A percentile compares a stretch with the other conserved stretches of the same genome.
Conservation (phyloP, 2,888 invertebrate genomes). For the Scaptomyza flava region DNA sequence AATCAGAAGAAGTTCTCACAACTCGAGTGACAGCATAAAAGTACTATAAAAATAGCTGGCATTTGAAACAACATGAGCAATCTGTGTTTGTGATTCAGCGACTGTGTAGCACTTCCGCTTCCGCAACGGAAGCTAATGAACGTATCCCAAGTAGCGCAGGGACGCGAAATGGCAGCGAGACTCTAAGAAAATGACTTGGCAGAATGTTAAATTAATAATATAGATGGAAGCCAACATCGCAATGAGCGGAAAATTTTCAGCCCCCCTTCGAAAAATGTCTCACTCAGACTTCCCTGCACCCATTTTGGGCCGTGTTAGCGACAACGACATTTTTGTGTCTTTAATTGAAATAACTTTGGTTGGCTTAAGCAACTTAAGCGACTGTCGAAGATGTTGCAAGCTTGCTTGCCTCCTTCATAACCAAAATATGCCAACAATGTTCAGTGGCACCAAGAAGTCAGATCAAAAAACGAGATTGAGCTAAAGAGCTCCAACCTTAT, state of each 20-base stretch:
- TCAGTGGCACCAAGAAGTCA: slow-evolving; percentile 23
- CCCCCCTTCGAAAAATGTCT: slow-evolving; percentile 30
- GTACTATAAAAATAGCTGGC: slow-evolving; percentile 54
- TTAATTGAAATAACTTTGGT: slow-evolving; percentile 71
- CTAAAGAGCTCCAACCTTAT: slow-evolving; percentile 19
- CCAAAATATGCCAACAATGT: slow-evolving; percentile 59
- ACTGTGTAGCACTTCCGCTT: slow-evolving; percentile 78
- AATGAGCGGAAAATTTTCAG: slow-evolving; percentile 47
- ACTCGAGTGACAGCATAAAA: slow-evolving; percentile 49
- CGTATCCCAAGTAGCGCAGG: slow-evolving; percentile 43
- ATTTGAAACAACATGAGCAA: no score
- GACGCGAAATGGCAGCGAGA: slow-evolving; percentile 47
- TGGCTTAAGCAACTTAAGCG: slow-evolving; percentile 42
- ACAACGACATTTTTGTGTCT: slow-evolving; percentile 58
- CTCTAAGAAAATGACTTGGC: slow-evolving; percentile 61
- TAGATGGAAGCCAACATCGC: slow-evolving; percentile 23
- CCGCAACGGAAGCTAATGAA: slow-evolving; percentile 76
- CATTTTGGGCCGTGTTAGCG: slow-evolving; percentile 10
- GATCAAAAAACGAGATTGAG: slow-evolving; percentile 33
- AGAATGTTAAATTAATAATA: slow-evolving; percentile 68
- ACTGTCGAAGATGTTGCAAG: slow-evolving; percentile 42
- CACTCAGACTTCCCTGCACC: neutral
- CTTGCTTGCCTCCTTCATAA: slow-evolving; percentile 32
- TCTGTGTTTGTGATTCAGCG: slow-evolving; percentile 65
- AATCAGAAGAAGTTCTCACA: no score